Conservation (phyloP, 2,113 vertebrate species). For the Notiomystis cincta region DNA sequence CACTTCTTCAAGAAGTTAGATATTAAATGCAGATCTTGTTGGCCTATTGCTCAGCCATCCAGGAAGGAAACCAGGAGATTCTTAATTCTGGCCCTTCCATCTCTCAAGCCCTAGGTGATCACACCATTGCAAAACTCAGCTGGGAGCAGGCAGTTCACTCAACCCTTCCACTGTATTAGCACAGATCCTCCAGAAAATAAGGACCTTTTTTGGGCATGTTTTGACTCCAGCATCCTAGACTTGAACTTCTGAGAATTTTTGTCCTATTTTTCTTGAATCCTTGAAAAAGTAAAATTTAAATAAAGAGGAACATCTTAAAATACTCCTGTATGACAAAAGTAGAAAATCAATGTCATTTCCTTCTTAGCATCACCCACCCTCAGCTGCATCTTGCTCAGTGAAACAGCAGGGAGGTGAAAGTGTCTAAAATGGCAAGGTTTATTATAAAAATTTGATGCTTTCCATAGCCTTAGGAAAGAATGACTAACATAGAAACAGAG, state of each 20-base stretch:
- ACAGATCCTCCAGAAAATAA: neutral
- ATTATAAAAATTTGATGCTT: neutral
- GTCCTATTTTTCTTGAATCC: neutral
- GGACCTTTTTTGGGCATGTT: neutral
- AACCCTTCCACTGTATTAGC: neutral
- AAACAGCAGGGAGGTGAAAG: slow-evolving; percentile 3
- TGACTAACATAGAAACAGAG: neutral
- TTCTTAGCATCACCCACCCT: neutral
- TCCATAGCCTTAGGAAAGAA: neutral
- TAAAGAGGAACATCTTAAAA: neutral
- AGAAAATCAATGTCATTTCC: neutral
- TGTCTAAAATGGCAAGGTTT: neutral
- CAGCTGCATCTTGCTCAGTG: neutral
- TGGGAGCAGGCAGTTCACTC: neutral
- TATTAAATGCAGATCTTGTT: neutral
- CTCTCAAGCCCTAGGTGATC: neutral
- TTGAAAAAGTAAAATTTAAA: neutral
- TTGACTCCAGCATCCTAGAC: neutral
- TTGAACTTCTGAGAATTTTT: neutral
- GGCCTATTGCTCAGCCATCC: neutral
- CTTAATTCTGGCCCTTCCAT: neutral
- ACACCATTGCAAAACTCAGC: neutral
- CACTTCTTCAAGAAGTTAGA: neutral
- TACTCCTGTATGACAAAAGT: neutral
- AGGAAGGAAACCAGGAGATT: neutral